Base-by-base conservation (phyloP, 2,797 vertebrate genomes). In the Balearica regulorum region DNA sequence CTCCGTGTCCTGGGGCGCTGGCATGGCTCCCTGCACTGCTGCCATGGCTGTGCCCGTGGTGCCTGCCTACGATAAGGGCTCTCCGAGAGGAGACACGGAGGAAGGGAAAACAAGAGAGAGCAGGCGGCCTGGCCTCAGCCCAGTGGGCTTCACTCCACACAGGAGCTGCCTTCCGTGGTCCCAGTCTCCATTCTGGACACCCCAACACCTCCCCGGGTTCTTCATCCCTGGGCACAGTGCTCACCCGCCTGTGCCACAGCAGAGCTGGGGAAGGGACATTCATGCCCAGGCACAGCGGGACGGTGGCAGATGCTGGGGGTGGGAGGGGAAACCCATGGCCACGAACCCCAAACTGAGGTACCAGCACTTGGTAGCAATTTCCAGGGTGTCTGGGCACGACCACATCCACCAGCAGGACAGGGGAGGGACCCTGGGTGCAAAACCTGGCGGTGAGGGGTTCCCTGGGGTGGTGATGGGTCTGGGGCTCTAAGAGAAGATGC, bases 1-100 rank as follows among this genome's bases (percentile, higher is more conserved):
- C 26, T 41, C 3, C 0, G 6, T 57, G 48, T 46, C 58, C 53
- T 8, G 51, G 1, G 22, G 39, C 0, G 0, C 84, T 41, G 76
- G 65, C 90, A 72, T 4, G 8, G 61, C 51, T 84, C 70, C 29
- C 26, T 0, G 1, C 21, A 35, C 41, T 0, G 0, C 26, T 43
- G 26, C 60, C 46, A 9, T 19, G 51, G 79, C 71, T 53, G 71
- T 79, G 66, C 70, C 54, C 5, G 1, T 4, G 6, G 54, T n/a
- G 25, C 46, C 44, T 35, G 53, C 25, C 39, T 7, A 0, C 3
- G 28, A 3, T 39, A 35, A 71, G 43, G n/a, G 33, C 31, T 73
- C 21, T 57, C 54, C 1, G 0, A 39, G 69, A 60, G 33, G 44
- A 65, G 33, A 28, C 8, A 19, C 0, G 1, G 28, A 53, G 54